Evolutionary conservation across 2,797 vertebrate genomes (phyloP).

Genomic region (Crocodylus rhombifer): DNA sequence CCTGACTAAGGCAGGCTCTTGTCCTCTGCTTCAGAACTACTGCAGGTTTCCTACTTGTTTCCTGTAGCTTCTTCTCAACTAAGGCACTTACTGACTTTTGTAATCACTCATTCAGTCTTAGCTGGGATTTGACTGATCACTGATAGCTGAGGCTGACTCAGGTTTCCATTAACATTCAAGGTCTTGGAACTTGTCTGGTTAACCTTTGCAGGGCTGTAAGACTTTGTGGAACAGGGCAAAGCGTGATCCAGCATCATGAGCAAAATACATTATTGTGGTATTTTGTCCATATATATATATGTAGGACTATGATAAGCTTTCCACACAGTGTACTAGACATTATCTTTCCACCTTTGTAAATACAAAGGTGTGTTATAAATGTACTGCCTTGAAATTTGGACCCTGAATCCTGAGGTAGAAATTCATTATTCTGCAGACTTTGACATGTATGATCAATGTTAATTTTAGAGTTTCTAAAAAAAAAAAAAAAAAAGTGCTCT

Average conservation of each 20-base stretch:
- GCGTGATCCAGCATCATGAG: accelerated
- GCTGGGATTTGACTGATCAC: not conserved
- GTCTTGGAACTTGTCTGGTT: not conserved
- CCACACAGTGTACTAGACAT: not conserved
- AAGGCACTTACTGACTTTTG: not conserved
- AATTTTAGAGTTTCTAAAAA: not conserved
- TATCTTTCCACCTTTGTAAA: not conserved
- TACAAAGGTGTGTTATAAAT: not conserved
- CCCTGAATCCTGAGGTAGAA: not conserved
- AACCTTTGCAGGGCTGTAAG: not conserved
- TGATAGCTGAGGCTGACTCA: not conserved
- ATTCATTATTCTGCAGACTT: constrained; percentile 28
- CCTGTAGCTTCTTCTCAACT: not conserved
- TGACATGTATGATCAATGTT: not conserved
- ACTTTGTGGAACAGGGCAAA: not conserved
- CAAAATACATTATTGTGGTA: not conserved
- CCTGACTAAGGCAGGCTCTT: not conserved
- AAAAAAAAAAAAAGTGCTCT: constrained; percentile 38
- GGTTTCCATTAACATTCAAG: no score
- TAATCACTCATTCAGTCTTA: not conserved
- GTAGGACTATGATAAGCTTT: no score
- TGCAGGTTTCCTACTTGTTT: no score
- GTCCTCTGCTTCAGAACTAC: not conserved
- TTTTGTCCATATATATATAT: no score
- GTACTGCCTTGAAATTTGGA: not conserved